Base-by-base conservation (phyloP, 2,888 invertebrate species). In the Trilocha varians region DNA sequence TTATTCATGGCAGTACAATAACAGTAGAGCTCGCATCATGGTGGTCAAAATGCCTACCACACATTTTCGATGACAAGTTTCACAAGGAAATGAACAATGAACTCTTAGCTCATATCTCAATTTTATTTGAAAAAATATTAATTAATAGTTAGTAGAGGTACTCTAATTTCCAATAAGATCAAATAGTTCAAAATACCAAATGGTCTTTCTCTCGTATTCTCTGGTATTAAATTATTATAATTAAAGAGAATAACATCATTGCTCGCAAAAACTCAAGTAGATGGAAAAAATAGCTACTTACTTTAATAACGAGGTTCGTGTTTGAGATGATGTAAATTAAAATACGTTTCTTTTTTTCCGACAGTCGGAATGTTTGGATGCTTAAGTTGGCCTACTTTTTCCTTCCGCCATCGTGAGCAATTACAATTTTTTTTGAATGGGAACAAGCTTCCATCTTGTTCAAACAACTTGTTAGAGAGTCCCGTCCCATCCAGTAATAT, bases 361-460 rank as follows among this genome's bases (percentile, higher is more conserved):
- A 46, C 50, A 55, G 46, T 54, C 56, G 52, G 25, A 25, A 25
- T 25, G 11, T 54, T 54, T 46, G 47, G 44, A 49, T 48, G 55
- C 59, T 62, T 48, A 45, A 45, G 54, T 46, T 49, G 55, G 46
- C 52, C 56, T 54, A 58, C 53, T 62, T 67, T 65, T 66, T 56
- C 55, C 57, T 60, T 58, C 57, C 55, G 49, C 43, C 52, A 53
- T 47, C 59, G 53, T 53, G 52, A 52, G 55, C 70, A 70, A 71
- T 70, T 70, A 70, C 63, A 63, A 59, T 64, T 62, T 66, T n/a
- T n/a, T 60, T 62, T 62, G 57, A 64, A 67, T 58, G 48, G 49
- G 50, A 54, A 49, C 58, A 52, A 53, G 49, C 47, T 43, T 45
- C 42, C 46, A 45, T 56, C 49, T 61, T 60, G 57, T 62, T 64